Conservation (phyloP, 2,888 invertebrate species). For the Steinernema scapterisci region DNA sequence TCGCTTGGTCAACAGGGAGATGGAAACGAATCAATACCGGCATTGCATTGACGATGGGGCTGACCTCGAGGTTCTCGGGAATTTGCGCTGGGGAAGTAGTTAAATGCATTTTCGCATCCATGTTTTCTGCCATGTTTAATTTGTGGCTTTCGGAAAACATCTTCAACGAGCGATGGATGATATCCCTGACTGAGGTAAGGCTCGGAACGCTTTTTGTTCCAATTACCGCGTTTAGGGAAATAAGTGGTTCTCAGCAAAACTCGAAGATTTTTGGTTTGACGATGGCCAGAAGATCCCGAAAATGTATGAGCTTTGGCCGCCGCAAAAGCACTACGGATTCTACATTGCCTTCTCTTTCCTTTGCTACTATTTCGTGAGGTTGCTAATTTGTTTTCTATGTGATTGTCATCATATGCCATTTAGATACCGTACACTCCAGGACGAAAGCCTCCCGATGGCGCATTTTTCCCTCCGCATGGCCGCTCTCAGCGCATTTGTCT, state of each 20-base stretch:
- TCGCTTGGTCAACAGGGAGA: background rate
- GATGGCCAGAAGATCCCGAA: slow-evolving; percentile 12
- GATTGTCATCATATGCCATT: no score
- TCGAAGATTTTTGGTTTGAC: background rate
- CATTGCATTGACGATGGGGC: background rate
- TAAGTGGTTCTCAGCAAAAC: background rate
- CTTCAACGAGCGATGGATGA: slow-evolving; percentile 3
- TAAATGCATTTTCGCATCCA: background rate
- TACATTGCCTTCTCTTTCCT: slow-evolving; percentile 7
- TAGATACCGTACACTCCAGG: background rate
- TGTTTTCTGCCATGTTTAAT: background rate
- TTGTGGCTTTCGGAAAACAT: background rate
- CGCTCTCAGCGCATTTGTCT: background rate
- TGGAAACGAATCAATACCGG: background rate
- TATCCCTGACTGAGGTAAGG: background rate
- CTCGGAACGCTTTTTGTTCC: background rate
- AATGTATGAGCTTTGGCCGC: slow-evolving; percentile 25
- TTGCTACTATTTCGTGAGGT: slow-evolving; percentile 4
- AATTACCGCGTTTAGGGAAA: background rate
- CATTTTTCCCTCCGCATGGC: background rate
- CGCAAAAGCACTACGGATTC: background rate
- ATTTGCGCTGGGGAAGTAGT: background rate
- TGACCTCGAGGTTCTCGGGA: background rate
- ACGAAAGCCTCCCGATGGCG: background rate
- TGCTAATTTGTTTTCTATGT: no score